These are phyloP conservation scores for Rhabdomys dilectus DNA, from an alignment of 2,113 vertebrate species.

Conservation along the genomic window DNA sequence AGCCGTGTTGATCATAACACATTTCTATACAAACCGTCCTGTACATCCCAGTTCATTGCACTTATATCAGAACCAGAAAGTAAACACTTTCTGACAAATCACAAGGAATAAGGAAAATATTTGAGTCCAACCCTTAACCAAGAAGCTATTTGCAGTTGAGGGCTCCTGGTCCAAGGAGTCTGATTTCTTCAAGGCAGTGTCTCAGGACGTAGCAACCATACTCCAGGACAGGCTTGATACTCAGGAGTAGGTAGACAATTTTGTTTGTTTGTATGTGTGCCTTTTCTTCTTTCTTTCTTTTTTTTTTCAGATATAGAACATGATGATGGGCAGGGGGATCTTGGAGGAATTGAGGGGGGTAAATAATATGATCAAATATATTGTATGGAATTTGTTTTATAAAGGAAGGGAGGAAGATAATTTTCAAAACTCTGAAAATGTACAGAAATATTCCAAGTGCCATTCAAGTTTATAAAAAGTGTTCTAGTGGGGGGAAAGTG, in stretches of 20 bases:
- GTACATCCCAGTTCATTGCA: neutral
- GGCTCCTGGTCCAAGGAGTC: neutral
- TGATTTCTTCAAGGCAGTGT: neutral
- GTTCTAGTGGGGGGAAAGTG: neutral
- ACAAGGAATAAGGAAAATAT: neutral
- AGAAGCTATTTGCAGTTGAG: neutral
- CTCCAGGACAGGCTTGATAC: neutral
- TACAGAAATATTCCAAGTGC: neutral
- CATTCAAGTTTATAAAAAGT: constrained; percentile 6
- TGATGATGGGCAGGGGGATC: too few species aligned
- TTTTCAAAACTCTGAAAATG: neutral
- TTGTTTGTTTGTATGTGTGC: neutral
- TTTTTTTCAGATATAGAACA: neutral
- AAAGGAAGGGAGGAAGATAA: neutral
- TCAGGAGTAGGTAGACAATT: neutral
- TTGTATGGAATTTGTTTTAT: neutral
- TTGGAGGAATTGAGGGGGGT: neutral
- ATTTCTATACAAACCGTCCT: neutral
- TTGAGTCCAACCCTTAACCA: neutral
- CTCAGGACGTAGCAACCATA: too few species aligned
- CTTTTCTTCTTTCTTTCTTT: neutral
- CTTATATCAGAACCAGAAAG: neutral
- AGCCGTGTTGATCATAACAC: neutral
- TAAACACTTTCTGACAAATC: neutral
- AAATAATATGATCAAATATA: neutral